Evolutionary conservation across 2,797 vertebrate genomes (phyloP), one percentile per base, ranked within the genome.

Genomic region (Micrastur ruficollis): DNA sequence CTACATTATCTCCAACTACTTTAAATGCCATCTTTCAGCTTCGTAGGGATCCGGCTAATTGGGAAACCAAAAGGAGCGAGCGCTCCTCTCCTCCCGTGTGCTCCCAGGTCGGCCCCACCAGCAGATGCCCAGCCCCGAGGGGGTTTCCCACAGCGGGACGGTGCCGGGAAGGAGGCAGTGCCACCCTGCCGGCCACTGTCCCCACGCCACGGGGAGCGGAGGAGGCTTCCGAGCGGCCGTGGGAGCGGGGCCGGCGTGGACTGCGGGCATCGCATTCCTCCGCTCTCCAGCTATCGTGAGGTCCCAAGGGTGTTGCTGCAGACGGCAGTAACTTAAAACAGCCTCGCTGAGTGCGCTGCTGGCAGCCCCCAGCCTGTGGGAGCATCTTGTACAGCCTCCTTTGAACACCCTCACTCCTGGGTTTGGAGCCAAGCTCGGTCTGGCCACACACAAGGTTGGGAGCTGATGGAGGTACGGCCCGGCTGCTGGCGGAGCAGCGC

Each of bases 271-370:
- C 4, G 0, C 89, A 34, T 89, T 76, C 68, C 68, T 83, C 68
- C 1, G 2, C 63, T 72, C 50, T 44, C 76, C 50, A 59, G 72
- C 71, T 20, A 42, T 71, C 53, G 1, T 9, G 4, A 81, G 2
- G 50, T 90, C 68, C 86, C 93, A 56, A 61, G 86, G 91, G 83
- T 66, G 86, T 49, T 86, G 67, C 86, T 73, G 61, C 82, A 84
- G 65, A 52, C 8, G 1, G 75, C 81, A 68, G 44, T 59, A 68
- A 75, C 81, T 61, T n/a, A 67, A 84, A 74, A 17, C 89, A 95
- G 89, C 38, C 80, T 71, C 3, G 0, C 53, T 4, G n/a, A 93
- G 85, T 4, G 1, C 2, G 3, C 83, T 40, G 79, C 62, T 17
- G 63, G 67, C 79, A 83, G 59, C 52, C 55, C 59, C 65, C 85